Percentiles rank a stretch among this genome's conserved stretches.
Conservation (phyloP, 2,888 invertebrate species). For the Sarcophaga carnaria region DNA sequence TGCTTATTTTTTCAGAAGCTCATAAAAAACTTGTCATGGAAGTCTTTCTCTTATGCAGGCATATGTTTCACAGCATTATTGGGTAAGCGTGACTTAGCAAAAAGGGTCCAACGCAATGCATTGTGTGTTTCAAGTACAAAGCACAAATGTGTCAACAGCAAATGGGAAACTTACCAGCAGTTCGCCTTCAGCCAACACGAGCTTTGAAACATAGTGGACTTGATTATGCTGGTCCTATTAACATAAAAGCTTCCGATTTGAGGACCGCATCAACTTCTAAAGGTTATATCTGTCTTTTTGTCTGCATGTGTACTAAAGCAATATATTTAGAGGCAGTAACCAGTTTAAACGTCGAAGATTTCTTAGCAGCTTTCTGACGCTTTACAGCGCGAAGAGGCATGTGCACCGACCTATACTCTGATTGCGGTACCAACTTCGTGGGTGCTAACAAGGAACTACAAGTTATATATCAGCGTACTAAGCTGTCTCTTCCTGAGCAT, state of each 20-base stretch:
- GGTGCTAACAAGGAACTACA: constrained; percentile 39
- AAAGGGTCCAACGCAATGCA: background rate
- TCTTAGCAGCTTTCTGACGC: constrained; percentile 39
- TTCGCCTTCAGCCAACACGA: constrained; percentile 39
- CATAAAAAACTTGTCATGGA: constrained; percentile 31
- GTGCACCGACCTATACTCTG: constrained; percentile 32
- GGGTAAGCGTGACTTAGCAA: background rate
- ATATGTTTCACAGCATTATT: constrained; percentile 47
- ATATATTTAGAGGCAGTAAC: constrained; percentile 36
- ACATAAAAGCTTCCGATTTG: constrained; percentile 32
- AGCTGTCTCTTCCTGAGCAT: constrained; percentile 5
- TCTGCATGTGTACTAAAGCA: constrained; percentile 54
- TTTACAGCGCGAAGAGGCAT: constrained; percentile 25
- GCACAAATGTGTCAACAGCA: constrained; percentile 17
- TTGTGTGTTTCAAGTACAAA: constrained; percentile 21
- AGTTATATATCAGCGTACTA: constrained; percentile 21
- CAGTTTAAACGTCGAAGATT: constrained; percentile 15
- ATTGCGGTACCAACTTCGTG: constrained; percentile 3
- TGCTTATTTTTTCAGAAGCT: constrained; percentile 14
- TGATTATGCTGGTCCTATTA: constrained; percentile 59
- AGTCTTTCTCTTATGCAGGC: background rate
- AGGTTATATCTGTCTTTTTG: constrained; percentile 52
- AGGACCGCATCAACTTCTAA: constrained; percentile 38
- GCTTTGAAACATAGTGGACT: constrained; percentile 47
- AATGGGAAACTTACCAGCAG: constrained; percentile 52